phyloP scores from a whole-genome alignment of 2,797 vertebrate genomes.

The Chanos chanos region DNA sequence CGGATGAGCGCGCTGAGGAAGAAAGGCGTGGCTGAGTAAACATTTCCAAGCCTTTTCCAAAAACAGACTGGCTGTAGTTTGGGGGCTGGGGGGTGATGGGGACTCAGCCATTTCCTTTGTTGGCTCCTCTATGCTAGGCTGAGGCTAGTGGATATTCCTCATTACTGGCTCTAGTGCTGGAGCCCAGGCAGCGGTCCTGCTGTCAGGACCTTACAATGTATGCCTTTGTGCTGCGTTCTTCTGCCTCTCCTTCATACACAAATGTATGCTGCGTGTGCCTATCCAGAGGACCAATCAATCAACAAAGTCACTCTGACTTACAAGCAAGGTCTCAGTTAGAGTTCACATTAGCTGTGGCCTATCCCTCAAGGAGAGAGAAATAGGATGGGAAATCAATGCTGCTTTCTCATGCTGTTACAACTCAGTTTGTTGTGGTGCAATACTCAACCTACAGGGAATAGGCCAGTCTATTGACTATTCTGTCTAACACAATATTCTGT shows the following conservation, averaged over 20 bases:
- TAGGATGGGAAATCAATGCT: slow-evolving; percentile 20
- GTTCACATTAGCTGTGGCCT: slow-evolving; percentile 20
- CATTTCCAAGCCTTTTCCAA: slow-evolving; percentile 38
- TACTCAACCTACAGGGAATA: no score
- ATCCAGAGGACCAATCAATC: slow-evolving; percentile 1
- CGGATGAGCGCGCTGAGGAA: slow-evolving; percentile 31
- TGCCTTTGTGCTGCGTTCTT: slow-evolving; percentile 27
- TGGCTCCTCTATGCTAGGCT: not conserved
- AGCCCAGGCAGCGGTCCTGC: not conserved
- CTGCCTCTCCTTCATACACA: not conserved
- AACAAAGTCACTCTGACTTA: slow-evolving; percentile 22
- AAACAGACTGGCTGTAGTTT: slow-evolving; percentile 30
- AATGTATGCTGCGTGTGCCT: slow-evolving; percentile 6
- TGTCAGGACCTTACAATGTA: slow-evolving; percentile 23
- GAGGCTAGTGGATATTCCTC: slow-evolving; percentile 23
- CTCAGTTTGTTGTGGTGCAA: slow-evolving; percentile 15
- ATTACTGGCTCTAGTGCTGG: not conserved
- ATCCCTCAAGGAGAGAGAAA: slow-evolving; percentile 24
- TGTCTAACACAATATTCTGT: no score
- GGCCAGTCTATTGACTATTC: no score
- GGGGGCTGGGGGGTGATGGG: not conserved
- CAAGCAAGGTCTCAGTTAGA: not conserved
- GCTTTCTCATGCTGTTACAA: slow-evolving; percentile 18
- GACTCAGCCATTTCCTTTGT: slow-evolving; percentile 21
- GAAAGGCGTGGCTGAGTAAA: slow-evolving; percentile 46